phyloP scores from a whole-genome alignment of 1,140 invertebrate genomes.

The Drepana arcuata region DNA sequence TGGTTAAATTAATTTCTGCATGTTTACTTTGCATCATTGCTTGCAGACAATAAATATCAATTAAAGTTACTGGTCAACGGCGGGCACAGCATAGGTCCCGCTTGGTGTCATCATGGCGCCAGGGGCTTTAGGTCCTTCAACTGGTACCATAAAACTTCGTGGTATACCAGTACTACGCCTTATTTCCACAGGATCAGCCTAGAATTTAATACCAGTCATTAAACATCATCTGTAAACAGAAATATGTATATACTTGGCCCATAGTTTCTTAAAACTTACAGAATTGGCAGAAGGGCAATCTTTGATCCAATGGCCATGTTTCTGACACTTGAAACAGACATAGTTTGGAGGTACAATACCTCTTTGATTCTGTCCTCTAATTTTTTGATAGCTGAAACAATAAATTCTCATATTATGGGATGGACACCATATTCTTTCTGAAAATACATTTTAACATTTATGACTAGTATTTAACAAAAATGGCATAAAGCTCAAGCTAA shows the following conservation, averaged over 20 bases:
- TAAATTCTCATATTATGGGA: background rate
- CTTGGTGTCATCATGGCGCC: slow-evolving; percentile 95
- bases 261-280: slow-evolving; percentile 30
- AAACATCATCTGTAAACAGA: too few relatives aligned
- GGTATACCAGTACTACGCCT: slow-evolving; percentile 98
- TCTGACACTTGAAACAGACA: slow-evolving; percentile 93
- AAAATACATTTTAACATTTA: too few relatives aligned
- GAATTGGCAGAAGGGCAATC: slow-evolving; percentile 84
- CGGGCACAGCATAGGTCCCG: slow-evolving; percentile 92
- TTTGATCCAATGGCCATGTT: slow-evolving; percentile 96
- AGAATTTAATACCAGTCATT: slow-evolving; percentile 7
- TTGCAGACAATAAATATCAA: too few relatives aligned
- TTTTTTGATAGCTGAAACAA: slow-evolving; percentile 85
- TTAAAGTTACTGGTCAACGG: slow-evolving; percentile 88
- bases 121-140: slow-evolving; percentile 89
- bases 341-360: slow-evolving; percentile 92
- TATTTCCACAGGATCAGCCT: slow-evolving; percentile 81
- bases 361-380: slow-evolving; percentile 87
- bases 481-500: too few relatives aligned
- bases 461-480: too few relatives aligned
- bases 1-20: too few relatives aligned
- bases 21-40: too few relatives aligned
- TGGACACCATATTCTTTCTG: too few relatives aligned
- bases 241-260: background rate
- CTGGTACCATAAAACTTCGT: slow-evolving; percentile 94